These are phyloP conservation scores for Sceloporus tristichus DNA, from an alignment of 2,113 vertebrate genomes.

Conservation along the genomic window DNA sequence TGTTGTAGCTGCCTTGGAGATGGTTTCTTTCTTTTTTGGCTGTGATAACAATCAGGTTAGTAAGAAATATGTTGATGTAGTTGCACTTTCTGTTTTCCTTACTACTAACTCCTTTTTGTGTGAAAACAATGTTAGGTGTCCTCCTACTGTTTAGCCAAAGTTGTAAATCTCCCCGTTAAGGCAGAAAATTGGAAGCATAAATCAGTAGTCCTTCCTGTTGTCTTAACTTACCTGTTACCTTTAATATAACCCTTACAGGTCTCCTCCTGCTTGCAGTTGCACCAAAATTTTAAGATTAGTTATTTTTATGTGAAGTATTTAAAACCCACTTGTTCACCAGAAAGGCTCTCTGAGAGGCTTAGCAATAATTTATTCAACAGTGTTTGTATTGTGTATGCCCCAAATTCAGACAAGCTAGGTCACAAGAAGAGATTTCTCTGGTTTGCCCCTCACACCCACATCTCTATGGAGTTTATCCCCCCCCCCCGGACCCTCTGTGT, in stretches of 20 bases:
- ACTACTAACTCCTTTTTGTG: neutral
- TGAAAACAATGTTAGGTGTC: neutral
- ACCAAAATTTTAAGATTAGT: neutral
- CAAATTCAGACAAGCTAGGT: too few species aligned
- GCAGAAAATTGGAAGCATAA: neutral
- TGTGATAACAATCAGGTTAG: neutral
- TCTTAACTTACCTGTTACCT: neutral
- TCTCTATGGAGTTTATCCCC: too few species aligned
- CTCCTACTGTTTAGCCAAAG: neutral
- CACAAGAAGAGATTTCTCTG: too few species aligned
- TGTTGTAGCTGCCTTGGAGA: neutral
- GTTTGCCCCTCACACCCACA: too few species aligned
- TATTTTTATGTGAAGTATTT: too few species aligned
- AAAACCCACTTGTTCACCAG: too few species aligned
- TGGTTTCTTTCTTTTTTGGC: neutral
- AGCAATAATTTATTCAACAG: too few species aligned
- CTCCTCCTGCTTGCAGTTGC: neutral
- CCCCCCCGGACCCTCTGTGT: too few species aligned
- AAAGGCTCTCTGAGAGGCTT: too few species aligned
- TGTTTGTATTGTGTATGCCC: too few species aligned
- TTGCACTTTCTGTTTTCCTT: neutral
- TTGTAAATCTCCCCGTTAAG: neutral
- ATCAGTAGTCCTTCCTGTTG: neutral
- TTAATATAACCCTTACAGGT: neutral
- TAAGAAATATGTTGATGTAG: neutral